These are phyloP conservation scores for Eonycteris spelaea DNA, from an alignment of 2,113 vertebrate species.

Conservation along the genomic window DNA sequence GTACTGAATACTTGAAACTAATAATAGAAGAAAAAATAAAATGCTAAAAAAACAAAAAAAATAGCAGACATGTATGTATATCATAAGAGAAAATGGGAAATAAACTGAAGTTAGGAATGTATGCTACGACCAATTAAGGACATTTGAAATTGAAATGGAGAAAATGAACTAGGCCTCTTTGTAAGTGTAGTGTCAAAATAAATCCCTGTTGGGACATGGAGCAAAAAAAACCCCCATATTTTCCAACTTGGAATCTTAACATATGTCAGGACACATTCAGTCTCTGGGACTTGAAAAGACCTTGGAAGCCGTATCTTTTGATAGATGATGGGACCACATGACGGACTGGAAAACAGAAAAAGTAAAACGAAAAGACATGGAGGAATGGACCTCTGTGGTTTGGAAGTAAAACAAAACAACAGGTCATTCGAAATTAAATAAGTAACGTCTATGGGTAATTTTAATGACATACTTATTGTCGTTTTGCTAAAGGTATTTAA, in stretches of 20 bases:
- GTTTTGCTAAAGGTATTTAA: slow-evolving; percentile 3
- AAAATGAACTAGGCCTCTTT: neutral
- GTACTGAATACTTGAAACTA: no score
- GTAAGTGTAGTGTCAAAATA: neutral
- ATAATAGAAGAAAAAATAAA: no score
- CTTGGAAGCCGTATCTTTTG: neutral
- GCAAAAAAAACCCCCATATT: neutral
- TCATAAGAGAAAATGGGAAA: neutral
- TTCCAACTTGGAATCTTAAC: neutral
- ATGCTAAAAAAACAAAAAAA: no score
- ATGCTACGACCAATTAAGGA: neutral
- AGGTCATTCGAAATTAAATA: neutral
- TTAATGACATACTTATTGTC: neutral
- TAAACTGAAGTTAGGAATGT: neutral
- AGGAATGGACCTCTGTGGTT: neutral
- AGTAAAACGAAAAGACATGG: neutral
- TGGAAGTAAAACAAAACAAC: neutral
- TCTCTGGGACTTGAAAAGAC: neutral
- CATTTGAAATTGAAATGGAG: neutral
- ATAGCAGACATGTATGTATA: no score
- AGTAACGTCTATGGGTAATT: neutral
- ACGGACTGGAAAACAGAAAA: neutral
- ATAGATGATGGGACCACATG: neutral
- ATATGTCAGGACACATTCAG: neutral
- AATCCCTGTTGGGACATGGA: neutral